These are phyloP conservation scores for Hetaerina americana DNA, from an alignment of 1,140 invertebrate genomes.

Conservation along the genomic window DNA sequence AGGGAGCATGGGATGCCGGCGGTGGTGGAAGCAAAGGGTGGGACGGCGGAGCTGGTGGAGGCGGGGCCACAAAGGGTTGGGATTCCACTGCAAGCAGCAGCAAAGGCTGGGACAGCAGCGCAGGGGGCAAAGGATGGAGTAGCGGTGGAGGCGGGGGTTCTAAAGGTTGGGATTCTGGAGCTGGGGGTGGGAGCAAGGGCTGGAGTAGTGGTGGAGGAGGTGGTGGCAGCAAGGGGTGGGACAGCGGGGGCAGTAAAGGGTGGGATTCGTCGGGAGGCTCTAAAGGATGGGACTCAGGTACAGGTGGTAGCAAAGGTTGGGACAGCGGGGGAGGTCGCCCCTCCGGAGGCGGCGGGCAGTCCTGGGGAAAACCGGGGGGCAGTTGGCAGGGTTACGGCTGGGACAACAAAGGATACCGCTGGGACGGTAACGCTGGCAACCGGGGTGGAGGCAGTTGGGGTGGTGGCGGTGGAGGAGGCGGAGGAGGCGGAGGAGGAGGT, in stretches of 20 bases:
- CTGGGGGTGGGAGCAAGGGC: not conserved
- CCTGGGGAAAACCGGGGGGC: not conserved
- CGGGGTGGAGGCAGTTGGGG: no score
- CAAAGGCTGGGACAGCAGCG: not conserved
- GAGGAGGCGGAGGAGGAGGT: not conserved
- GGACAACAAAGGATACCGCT: not conserved
- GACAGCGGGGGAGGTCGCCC: not conserved
- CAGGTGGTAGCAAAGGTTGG: not conserved
- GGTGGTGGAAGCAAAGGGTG: not conserved
- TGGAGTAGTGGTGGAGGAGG: not conserved
- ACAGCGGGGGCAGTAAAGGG: not conserved
- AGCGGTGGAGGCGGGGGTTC: not conserved
- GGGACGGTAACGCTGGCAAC: no score
- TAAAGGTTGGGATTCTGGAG: not conserved
- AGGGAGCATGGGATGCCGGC: no score
- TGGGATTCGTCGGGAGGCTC: not conserved
- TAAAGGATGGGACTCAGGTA: no score
- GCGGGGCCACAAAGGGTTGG: not conserved
- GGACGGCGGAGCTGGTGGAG: not conserved
- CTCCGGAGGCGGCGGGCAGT: not conserved
- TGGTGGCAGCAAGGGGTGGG: not conserved
- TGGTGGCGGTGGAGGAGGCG: not conserved
- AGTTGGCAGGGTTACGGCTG: not conserved
- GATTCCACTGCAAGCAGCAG: not conserved
- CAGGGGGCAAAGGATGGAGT: not conserved